phyloP scores from a whole-genome alignment of 2,888 invertebrate species.

The Luperina testacea region DNA sequence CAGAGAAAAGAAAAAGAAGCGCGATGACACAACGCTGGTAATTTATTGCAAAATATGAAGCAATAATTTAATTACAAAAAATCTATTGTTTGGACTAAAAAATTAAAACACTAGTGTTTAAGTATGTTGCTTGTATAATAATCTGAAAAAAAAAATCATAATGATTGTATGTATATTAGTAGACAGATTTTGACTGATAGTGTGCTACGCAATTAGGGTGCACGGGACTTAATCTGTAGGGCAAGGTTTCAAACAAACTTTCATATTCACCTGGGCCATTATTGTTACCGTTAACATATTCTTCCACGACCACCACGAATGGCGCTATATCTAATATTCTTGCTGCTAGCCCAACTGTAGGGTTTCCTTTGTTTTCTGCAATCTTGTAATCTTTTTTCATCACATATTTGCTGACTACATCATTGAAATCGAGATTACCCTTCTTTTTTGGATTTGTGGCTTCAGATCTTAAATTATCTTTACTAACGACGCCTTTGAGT shows the following conservation, averaged over 20 bases:
- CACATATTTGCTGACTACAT: conserved; percentile 91
- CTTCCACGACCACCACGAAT: conserved; percentile 91
- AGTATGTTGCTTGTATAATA: no score
- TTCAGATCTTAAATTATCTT: conserved; percentile 91
- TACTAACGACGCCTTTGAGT: conserved; percentile 74
- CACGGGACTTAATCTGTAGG: neutral
- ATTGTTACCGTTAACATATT: conserved; percentile 63
- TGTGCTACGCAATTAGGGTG: neutral
- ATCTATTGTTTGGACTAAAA: no score
- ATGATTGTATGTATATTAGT: no score
- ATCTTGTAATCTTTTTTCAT: conserved; percentile 93
- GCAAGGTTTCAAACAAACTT: neutral
- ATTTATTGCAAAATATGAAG: no score
- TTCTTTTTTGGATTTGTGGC: conserved; percentile 89
- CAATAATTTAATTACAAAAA: no score
- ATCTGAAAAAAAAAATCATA: no score
- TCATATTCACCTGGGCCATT: conserved; percentile 56
- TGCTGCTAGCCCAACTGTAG: conserved; percentile 92
- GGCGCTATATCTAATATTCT: conserved; percentile 94
- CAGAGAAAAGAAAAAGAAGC: no score
- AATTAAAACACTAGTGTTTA: no score
- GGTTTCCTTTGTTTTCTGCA: conserved; percentile 80
- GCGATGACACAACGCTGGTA: no score
- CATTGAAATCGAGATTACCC: conserved; percentile 84
- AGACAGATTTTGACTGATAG: neutral